A percentile compares a stretch with the other conserved stretches of the same genome.
Conservation (phyloP, 2,113 vertebrate genomes). For the Coturnix japonica region DNA sequence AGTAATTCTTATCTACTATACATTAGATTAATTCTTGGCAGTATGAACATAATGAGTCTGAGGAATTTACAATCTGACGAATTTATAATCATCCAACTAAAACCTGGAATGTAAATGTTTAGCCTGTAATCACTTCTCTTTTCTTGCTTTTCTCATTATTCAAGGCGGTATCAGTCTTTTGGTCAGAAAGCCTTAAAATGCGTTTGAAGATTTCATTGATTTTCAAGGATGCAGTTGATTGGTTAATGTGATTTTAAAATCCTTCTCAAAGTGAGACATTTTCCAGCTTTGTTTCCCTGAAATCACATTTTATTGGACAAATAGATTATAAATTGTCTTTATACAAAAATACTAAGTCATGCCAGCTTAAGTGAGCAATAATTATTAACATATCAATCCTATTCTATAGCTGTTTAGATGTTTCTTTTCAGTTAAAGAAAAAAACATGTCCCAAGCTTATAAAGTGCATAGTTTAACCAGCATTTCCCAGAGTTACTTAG, state of each 20-base stretch:
- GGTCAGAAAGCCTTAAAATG: not conserved
- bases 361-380: not conserved
- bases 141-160: not conserved
- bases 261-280: not conserved
- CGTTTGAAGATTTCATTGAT: not conserved
- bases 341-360: not conserved
- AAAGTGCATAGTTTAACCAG: not conserved
- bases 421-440: not conserved
- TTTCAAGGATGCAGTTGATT: not conserved
- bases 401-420: not conserved
- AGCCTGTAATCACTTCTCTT: constrained; percentile 4
- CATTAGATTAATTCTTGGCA: constrained; percentile 49
- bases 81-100: not conserved
- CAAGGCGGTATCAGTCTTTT: not conserved
- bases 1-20: constrained; percentile 43
- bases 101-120: constrained; percentile 20
- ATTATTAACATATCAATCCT: not conserved
- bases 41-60: constrained; percentile 19
- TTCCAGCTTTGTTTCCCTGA: not conserved
- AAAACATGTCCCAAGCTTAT: not conserved
- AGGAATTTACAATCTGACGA: constrained; percentile 20
- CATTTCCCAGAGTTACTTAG: not conserved
- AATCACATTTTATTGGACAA: not conserved
- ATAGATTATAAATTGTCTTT: not conserved
- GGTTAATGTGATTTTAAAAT: not conserved